A percentile compares a stretch with the other conserved stretches of the same genome.
phyloP scores from a whole-genome alignment of 2,888 invertebrate species.

The Parascotia fuliginaria region DNA sequence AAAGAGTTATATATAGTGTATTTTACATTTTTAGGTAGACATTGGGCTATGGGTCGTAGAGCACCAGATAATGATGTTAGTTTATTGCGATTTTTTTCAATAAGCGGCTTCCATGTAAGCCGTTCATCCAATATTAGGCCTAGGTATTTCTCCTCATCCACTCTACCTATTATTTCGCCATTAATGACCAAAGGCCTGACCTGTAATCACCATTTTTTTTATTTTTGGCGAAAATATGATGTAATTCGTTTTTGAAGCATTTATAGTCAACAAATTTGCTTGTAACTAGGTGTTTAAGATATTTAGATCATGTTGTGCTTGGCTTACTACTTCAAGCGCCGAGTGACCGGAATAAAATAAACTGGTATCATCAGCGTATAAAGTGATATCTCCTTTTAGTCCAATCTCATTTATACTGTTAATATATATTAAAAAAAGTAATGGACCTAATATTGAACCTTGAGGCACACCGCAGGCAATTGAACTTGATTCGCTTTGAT shows the following conservation, averaged over 20 bases:
- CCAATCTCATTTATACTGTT: background rate
- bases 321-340: background rate
- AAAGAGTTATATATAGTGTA: no score
- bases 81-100: no score
- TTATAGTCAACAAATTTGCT: background rate
- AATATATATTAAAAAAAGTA: background rate
- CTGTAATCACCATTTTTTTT: no score
- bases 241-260: background rate
- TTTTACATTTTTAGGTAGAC: no score
- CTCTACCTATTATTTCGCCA: background rate
- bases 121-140: slow-evolving; percentile 1
- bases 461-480: background rate
- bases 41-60: no score
- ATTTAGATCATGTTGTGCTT: no score
- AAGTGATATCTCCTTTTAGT: background rate
- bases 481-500: background rate
- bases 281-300: no score
- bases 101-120: slow-evolving; percentile 3
- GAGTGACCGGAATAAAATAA: background rate
- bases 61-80: no score
- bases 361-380: slow-evolving; percentile 1
- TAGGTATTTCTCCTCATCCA: slow-evolving; percentile 2
- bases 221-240: slow-evolving; percentile 1
- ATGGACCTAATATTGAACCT: background rate
- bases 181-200: background rate